Conservation (phyloP, 2,113 vertebrate species). For the Orthochromis malagaraziensis region DNA sequence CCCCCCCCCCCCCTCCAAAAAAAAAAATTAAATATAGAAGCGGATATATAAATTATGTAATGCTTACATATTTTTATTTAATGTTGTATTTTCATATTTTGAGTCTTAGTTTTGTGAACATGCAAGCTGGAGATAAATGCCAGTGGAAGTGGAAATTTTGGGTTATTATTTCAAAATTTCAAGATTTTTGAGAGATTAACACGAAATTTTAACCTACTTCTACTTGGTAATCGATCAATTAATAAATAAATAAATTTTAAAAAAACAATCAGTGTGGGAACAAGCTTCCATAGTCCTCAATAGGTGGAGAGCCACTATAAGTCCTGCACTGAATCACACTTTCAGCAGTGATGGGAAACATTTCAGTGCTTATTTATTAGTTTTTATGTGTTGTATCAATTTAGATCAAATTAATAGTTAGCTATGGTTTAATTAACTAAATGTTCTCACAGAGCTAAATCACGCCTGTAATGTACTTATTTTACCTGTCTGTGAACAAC, state of each 20-base stretch:
- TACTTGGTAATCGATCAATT: background rate
- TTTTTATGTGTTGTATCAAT: background rate
- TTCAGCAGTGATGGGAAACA: background rate
- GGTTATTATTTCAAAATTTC: background rate
- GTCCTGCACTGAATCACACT: background rate
- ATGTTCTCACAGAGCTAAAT: background rate
- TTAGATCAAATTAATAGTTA: background rate
- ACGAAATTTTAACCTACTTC: background rate
- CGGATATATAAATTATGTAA: background rate
- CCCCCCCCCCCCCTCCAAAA: background rate
- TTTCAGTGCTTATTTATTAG: background rate
- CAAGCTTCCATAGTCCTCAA: background rate
- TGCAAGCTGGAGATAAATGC: background rate
- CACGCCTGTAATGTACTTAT: background rate
- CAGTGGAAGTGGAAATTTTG: background rate
- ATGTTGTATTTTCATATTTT: background rate
- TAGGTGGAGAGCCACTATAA: background rate
- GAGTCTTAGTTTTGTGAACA: background rate
- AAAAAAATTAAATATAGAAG: background rate
- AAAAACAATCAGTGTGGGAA: accelerated
- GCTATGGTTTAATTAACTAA: background rate
- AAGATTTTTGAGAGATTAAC: background rate
- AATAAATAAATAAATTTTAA: background rate
- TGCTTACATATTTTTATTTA: background rate
- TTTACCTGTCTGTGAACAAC: background rate